Evolutionary conservation across 2,888 invertebrate genomes (phyloP).

Genomic region (Ectemnius lituratus): DNA sequence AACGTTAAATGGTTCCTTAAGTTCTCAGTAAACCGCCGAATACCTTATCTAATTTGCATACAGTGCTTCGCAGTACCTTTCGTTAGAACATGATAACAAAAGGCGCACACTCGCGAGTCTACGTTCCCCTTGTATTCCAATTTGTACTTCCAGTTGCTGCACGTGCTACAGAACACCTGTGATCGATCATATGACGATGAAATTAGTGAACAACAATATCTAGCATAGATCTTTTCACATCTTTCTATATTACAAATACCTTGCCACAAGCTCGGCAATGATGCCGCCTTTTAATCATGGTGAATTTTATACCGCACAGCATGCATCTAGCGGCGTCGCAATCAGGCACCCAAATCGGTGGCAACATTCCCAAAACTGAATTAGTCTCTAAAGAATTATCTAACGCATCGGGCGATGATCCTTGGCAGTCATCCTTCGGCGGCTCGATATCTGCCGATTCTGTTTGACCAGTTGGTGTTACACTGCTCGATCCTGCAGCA

Average conservation of each 20-base stretch:
- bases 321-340: conserved; percentile 89
- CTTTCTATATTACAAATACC: conserved; percentile 74
- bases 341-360: conserved; percentile 94
- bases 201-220: too few species aligned
- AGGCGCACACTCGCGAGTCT: conserved; percentile 88
- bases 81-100: conserved; percentile 83
- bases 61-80: conserved; percentile 71
- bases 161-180: conserved; percentile 88
- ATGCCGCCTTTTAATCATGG: conserved; percentile 89
- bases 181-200: conserved; percentile 27
- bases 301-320: conserved; percentile 90
- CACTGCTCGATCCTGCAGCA: conserved; percentile 58
- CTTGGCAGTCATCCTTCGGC: conserved; percentile 62
- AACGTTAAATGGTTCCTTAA: conserved; percentile 17
- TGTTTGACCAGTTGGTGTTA: conserved; percentile 62
- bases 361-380: conserved; percentile 83
- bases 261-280: conserved; percentile 93
- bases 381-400: conserved; percentile 74
- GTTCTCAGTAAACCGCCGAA: too few species aligned
- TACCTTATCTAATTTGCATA: not conserved
- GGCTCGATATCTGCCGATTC: conserved; percentile 61
- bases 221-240: too few species aligned
- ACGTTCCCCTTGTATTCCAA: conserved; percentile 86
- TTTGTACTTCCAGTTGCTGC: conserved; percentile 86
- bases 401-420: conserved; percentile 69